Percentiles rank a stretch among this genome's conserved stretches.
These are phyloP conservation scores for Potamilus streckersoni DNA, from an alignment of 1,140 invertebrate genomes.

Conservation along the genomic window DNA sequence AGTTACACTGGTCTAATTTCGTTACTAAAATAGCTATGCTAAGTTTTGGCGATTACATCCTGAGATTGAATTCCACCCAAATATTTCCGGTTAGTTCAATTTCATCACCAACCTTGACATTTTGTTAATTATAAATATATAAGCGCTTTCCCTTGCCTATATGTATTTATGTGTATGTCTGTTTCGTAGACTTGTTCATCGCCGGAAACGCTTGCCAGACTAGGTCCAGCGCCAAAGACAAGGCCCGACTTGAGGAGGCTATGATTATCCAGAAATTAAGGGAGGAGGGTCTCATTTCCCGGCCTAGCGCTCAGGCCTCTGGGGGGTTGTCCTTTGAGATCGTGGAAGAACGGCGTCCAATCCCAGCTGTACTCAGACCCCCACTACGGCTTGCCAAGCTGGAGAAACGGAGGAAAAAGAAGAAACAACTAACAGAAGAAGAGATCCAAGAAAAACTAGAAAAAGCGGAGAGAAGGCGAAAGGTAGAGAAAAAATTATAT, in stretches of 20 bases:
- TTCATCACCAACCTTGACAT: too few relatives aligned
- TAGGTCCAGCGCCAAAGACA: slow-evolving; percentile 61
- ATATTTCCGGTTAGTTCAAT: too few relatives aligned
- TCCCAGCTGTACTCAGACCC: slow-evolving; percentile 10
- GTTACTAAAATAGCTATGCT: too few relatives aligned
- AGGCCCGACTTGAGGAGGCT: slow-evolving; percentile 56
- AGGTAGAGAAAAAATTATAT: slow-evolving; percentile 35
- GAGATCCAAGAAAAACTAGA: slow-evolving; percentile 55
- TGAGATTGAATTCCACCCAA: too few relatives aligned
- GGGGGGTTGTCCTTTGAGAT: slow-evolving; percentile 64
- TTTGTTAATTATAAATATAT: too few relatives aligned
- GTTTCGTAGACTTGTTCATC: slow-evolving; percentile 57
- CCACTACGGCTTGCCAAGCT: slow-evolving; percentile 48
- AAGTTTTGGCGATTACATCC: too few relatives aligned
- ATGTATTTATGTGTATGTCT: not conserved
- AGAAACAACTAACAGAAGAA: slow-evolving; percentile 49
- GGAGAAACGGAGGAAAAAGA: slow-evolving; percentile 48
- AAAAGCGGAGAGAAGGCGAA: slow-evolving; percentile 51
- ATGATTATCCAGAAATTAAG: slow-evolving; percentile 59
- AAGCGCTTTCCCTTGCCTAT: too few relatives aligned
- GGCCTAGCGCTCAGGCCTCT: slow-evolving; percentile 47
- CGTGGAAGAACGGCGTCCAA: slow-evolving; percentile 17
- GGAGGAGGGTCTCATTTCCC: slow-evolving; percentile 65
- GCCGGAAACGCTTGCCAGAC: slow-evolving; percentile 52
- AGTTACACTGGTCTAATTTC: too few relatives aligned